Evolutionary conservation across 2,113 vertebrate genomes (phyloP).

Genomic region (Eulacestoma nigropectus): DNA sequence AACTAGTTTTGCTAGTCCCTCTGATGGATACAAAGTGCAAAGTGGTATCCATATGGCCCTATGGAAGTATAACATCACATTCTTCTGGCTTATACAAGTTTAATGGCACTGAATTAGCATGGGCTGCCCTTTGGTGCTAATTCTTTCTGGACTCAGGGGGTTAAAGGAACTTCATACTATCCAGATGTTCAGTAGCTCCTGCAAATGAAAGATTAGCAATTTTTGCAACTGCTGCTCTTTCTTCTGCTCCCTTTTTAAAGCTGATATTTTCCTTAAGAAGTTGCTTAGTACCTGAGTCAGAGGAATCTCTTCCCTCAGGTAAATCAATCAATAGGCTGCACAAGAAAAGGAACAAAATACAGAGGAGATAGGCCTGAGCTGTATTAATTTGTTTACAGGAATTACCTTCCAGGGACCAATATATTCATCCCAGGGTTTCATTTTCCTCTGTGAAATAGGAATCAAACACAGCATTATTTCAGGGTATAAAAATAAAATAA

Average conservation of each 20-base stretch:
- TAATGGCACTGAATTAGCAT: conserved; percentile 71
- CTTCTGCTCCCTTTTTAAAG: conserved; percentile 64
- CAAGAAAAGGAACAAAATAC: conserved; percentile 65
- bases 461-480: conserved; percentile 51
- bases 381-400: conserved; percentile 69
- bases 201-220: conserved; percentile 78
- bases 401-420: conserved; percentile 43
- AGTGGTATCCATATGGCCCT: conserved; percentile 60
- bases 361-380: conserved; percentile 47
- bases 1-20: conserved; percentile 44
- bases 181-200: conserved; percentile 76
- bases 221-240: conserved; percentile 74
- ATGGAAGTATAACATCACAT: conserved; percentile 59
- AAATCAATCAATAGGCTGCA: conserved; percentile 74
- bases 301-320: conserved; percentile 75
- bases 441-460: conserved; percentile 34
- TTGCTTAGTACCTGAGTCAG: conserved; percentile 74
- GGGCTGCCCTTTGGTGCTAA: conserved; percentile 74
- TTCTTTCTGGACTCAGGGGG: conserved; percentile 72
- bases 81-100: conserved; percentile 71
- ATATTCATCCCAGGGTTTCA: conserved; percentile 20
- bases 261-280: conserved; percentile 76
- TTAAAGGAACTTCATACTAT: conserved; percentile 69
- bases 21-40: conserved; percentile 53
- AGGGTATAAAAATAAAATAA: conserved; percentile 43